These are phyloP conservation scores for Drosophila flavopinicola DNA, from an alignment of 2,888 invertebrate species.

Conservation along the genomic window DNA sequence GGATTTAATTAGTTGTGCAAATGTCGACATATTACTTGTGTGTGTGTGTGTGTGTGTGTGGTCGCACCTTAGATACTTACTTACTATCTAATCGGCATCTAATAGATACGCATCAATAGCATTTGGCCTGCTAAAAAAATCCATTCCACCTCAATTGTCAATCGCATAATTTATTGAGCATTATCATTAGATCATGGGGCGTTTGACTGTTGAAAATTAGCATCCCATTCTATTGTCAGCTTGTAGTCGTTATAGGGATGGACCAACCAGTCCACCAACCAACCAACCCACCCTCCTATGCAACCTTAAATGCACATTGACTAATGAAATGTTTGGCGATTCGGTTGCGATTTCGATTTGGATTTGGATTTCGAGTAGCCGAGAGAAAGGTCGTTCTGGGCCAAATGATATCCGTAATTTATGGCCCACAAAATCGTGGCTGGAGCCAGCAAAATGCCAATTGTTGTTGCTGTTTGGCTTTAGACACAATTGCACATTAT, in stretches of 20 bases:
- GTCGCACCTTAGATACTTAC: slow-evolving; percentile 31
- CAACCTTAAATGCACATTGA: slow-evolving; percentile 59
- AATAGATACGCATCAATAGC: slow-evolving; percentile 31
- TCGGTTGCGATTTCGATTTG: slow-evolving; percentile 12
- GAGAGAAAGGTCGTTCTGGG: slow-evolving; percentile 81
- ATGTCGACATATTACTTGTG: slow-evolving; percentile 54
- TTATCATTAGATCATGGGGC: slow-evolving; percentile 64
- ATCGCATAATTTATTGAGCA: slow-evolving; percentile 76
- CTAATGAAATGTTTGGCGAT: slow-evolving; percentile 65
- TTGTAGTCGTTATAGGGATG: slow-evolving; percentile 6
- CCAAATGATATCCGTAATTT: slow-evolving; percentile 80
- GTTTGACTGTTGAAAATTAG: slow-evolving; percentile 68
- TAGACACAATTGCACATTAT: slow-evolving; percentile 13
- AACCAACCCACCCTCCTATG: slow-evolving; percentile 27
- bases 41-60: slow-evolving; percentile 56
- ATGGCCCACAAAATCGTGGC: slow-evolving; percentile 69
- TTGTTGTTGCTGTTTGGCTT: slow-evolving; percentile 11
- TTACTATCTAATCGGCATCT: slow-evolving; percentile 23
- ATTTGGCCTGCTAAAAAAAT: neutral
- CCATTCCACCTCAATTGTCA: slow-evolving; percentile 61
- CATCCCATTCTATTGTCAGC: slow-evolving; percentile 69
- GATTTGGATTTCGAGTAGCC: slow-evolving; percentile 34
- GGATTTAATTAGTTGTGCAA: slow-evolving; percentile 70
- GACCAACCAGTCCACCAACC: too few relatives aligned
- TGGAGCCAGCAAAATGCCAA: slow-evolving; percentile 1